Evolutionary conservation across 1,140 invertebrate species (phyloP).

Genomic region (Drosophila lini): DNA sequence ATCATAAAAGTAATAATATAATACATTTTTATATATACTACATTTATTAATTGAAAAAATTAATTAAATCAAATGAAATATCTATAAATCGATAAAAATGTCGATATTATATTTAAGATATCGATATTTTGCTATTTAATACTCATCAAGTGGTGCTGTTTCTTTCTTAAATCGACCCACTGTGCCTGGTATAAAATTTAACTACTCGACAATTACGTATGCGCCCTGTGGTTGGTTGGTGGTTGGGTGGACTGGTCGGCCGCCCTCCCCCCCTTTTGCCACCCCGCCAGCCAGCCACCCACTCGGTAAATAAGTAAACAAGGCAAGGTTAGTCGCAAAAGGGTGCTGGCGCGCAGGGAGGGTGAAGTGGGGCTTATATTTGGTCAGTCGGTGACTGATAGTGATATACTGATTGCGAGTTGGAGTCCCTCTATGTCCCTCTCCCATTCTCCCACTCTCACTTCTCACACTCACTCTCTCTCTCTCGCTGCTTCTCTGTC

Average conservation of each 20-base stretch:
- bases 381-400: slow-evolving; percentile 62
- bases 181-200: slow-evolving; percentile 29
- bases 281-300: slow-evolving; percentile 10
- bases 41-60: too few species aligned
- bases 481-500: neutral
- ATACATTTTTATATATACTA: too few species aligned
- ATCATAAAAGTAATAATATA: too few species aligned
- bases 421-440: slow-evolving; percentile 24
- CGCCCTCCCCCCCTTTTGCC: neutral
- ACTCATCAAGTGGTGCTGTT: neutral
- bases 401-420: slow-evolving; percentile 38
- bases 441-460: slow-evolving; percentile 15
- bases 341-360: neutral
- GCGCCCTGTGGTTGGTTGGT: slow-evolving; percentile 33
- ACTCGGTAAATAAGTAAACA: slow-evolving; percentile 36
- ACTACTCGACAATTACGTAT: slow-evolving; percentile 51
- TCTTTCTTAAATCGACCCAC: slow-evolving; percentile 4
- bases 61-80: neutral
- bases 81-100: neutral
- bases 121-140: neutral
- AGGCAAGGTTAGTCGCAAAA: slow-evolving; percentile 20
- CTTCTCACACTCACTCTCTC: slow-evolving; percentile 3
- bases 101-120: neutral
- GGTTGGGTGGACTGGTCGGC: slow-evolving; percentile 2
- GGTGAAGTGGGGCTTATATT: slow-evolving; percentile 21